phyloP scores from a whole-genome alignment of 2,888 invertebrate species.

The Ochlodes sylvanus region DNA sequence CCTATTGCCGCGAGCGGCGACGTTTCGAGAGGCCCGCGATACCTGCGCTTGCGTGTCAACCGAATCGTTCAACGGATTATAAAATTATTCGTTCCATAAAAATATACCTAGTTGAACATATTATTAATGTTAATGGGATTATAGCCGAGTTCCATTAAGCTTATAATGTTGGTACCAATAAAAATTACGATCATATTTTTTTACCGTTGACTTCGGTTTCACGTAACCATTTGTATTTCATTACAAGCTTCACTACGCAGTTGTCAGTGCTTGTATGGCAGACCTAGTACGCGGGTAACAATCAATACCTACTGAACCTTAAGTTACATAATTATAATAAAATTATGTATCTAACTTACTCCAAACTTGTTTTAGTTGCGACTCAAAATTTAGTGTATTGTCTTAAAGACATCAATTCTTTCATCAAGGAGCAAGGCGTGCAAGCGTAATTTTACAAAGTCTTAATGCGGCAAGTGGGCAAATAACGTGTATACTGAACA shows the following conservation, averaged over 20 bases:
- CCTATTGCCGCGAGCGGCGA: constrained; percentile 42
- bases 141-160: constrained; percentile 67
- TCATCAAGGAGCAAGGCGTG: constrained; percentile 32
- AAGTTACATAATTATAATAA: too few relatives aligned
- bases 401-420: constrained; percentile 23
- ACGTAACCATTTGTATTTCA: constrained; percentile 25
- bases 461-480: constrained; percentile 41
- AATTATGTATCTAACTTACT: background rate
- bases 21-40: constrained; percentile 36
- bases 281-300: too few relatives aligned
- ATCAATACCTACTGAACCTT: too few relatives aligned
- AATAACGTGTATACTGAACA: constrained; percentile 46
- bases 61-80: constrained; percentile 69
- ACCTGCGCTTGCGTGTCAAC: constrained; percentile 69
- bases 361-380: background rate
- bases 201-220: constrained; percentile 37
- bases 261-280: background rate
- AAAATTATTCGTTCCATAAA: constrained; percentile 68
- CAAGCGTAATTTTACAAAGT: constrained; percentile 41
- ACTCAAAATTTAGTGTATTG: background rate
- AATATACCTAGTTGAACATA: constrained; percentile 62
- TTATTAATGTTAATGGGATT: constrained; percentile 70
- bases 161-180: constrained; percentile 66
- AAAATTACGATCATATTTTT: constrained; percentile 60
- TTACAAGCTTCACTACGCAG: background rate